Evolutionary conservation across 2,113 vertebrate species (phyloP), one percentile per base, ranked within the genome.

Genomic region (Malurus melanocephalus): DNA sequence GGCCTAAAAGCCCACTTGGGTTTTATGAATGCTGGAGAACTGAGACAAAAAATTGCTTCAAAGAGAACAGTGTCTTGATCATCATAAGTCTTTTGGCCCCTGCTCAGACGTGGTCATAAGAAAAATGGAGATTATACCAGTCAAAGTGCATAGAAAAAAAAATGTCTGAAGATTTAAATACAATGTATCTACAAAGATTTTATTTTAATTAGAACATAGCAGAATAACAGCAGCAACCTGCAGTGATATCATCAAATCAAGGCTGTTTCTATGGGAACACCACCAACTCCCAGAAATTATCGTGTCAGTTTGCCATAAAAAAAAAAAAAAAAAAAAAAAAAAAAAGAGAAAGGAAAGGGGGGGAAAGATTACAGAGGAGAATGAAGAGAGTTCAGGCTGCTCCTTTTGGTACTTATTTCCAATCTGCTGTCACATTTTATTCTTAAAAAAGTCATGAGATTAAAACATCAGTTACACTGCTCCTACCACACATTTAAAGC

Each of bases 231-330:
- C 82, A 94, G 94, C 86, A 93, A 93, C 87, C 96, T 94, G 81
- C 91, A 95, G 94, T 94, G 94, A 94, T 93, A 91, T 93, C 89
- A 78, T 72, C 92, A 96, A 95, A 95, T 95, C 96, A 95, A 96
- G 92, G 90, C 95, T 95, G 97, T 97, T 97, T 97, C 97, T 95
- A 97, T 97, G 94, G 97, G 92, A 97, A 98, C 96, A 51, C 80
- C 86, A 92, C 94, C 94, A 90, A 87, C 95, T 97, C 94, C 92
- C 95, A 81, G 67, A 96, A 96, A 94, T 92, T 89, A 93, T 93
- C 68, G 13, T 95, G 96, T 95, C 95, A 94, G 93, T 96, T 96
- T 95, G 85, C 94, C 91, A 95, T 92, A 95, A 96, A 95, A 77
- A 93, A 93, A 56, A 91, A 87, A 93, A 85, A 76, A 81, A 76